Percentiles rank a stretch among this genome's conserved stretches.
Conservation (phyloP, 2,797 vertebrate species). For the Dipus sagitta region DNA sequence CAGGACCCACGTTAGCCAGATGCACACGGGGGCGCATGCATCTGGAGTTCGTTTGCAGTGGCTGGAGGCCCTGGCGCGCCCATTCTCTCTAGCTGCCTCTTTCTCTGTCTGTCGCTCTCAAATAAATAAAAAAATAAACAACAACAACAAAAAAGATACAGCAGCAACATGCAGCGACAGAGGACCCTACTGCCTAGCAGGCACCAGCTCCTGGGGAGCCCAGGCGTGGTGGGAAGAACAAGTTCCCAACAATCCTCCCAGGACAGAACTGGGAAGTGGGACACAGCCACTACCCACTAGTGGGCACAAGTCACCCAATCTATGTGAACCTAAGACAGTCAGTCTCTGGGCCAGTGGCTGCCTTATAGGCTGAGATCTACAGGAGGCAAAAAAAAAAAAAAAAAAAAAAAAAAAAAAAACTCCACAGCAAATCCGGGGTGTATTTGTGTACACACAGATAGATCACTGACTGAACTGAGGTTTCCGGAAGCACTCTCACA, state of each 20-base stretch:
- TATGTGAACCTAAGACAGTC: background rate
- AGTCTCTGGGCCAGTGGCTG: background rate
- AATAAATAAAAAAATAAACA: too few species aligned
- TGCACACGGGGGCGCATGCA: too few species aligned
- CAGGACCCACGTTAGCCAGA: too few species aligned
- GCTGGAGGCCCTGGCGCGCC: too few species aligned
- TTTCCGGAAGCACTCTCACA: background rate
- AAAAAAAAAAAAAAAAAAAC: background rate
- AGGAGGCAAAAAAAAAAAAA: background rate
- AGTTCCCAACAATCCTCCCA: background rate
- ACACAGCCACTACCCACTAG: background rate
- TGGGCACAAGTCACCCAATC: background rate
- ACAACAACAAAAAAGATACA: too few species aligned
- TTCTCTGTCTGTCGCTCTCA: too few species aligned
- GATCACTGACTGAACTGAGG: background rate
- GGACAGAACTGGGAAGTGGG: background rate
- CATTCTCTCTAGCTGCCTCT: too few species aligned
- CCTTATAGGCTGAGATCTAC: background rate
- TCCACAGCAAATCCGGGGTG: background rate
- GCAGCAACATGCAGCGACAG: background rate
- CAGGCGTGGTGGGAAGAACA: background rate
- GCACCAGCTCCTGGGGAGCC: background rate
- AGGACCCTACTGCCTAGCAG: background rate
- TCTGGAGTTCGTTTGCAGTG: too few species aligned
- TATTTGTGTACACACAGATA: background rate